Evolutionary conservation across 2,888 invertebrate genomes (phyloP).

Genomic region (Phragmatobia fuliginosa): DNA sequence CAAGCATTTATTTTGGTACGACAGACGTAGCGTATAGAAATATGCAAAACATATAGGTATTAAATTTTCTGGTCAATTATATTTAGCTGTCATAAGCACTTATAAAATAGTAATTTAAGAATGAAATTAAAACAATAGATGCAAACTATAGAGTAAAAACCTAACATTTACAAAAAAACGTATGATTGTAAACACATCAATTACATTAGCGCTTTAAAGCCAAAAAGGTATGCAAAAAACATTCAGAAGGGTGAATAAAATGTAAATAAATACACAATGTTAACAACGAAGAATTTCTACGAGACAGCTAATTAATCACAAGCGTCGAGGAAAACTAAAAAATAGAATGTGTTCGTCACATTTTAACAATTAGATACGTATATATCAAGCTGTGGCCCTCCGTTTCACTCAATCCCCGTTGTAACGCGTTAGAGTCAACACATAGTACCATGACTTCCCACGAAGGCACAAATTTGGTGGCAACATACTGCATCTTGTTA

Average conservation of each 20-base stretch:
- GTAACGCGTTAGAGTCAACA: constrained; percentile 61
- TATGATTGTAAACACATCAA: constrained; percentile 13
- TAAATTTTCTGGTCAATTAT: constrained; percentile 13
- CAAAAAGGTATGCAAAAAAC: constrained; percentile 42
- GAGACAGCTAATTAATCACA: constrained; percentile 73
- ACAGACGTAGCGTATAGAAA: constrained; percentile 22
- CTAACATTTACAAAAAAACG: constrained; percentile 8
- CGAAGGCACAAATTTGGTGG: constrained; percentile 88
- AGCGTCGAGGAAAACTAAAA: constrained; percentile 64
- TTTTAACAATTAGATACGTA: constrained; percentile 59
- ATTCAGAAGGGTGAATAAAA: constrained; percentile 30
- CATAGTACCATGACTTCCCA: constrained; percentile 66
- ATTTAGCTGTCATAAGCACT: background rate
- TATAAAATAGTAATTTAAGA: constrained; percentile 10
- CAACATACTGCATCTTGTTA: constrained; percentile 89
- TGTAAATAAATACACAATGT: constrained; percentile 42
- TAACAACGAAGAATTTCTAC: constrained; percentile 47
- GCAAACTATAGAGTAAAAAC: constrained; percentile 19
- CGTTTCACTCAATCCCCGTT: constrained; percentile 68
- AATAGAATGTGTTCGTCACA: constrained; percentile 69
- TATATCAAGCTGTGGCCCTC: constrained; percentile 64
- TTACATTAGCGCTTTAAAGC: constrained; percentile 16
- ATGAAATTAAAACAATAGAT: too few relatives aligned
- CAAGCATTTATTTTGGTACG: constrained; percentile 14
- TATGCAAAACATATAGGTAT: constrained; percentile 22